Evolutionary conservation across 1,140 invertebrate genomes (phyloP), one percentile per base, ranked within the genome.

Genomic region (Camponotus vicinus): DNA sequence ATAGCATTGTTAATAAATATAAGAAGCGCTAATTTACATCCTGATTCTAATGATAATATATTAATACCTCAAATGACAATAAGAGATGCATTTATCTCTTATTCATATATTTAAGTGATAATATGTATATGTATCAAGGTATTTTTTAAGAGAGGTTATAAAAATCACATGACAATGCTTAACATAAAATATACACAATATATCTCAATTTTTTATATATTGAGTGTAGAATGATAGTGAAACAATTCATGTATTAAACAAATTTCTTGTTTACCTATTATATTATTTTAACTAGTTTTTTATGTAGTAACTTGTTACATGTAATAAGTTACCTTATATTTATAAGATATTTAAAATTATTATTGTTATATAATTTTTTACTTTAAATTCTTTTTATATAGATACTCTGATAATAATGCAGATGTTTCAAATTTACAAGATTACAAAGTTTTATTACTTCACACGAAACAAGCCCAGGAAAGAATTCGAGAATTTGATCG

Each of bases 401-500:
- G 88, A 77, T 83, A 32, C 15, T 71, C 67, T 32, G 63, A 75
- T 52, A 79, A 67, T 15, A 18, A 11, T 21, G 21, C 32, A 21
- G 27, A 88, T 76, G 11, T 4, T 69, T 49, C 40, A 27, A 83
- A 80, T n/a, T 11, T 55, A 18, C 61, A 32, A 57, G 77, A 88
- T 11, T 55, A n/a, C 55, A 34, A 76, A 59, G 32, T 32, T 55
- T 18, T 69, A 18, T 64, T 57, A 11, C 67, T 71, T 21, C 63
- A 82, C 34, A 63, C 52, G 18, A 90, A 45, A 77, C 73, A 94
- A 52, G 94, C 94, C 1, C 87, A 82, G 52, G 92, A 94, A 77
- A 90, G 94, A 84, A 94, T 95, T 18, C 88, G 93, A 80, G 94
- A 95, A 82, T 95, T 92, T 71, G 91, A 91, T 45, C 88, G 94